These are phyloP conservation scores for Bombyx huttoni DNA, from an alignment of 2,888 invertebrate species.

Conservation along the genomic window DNA sequence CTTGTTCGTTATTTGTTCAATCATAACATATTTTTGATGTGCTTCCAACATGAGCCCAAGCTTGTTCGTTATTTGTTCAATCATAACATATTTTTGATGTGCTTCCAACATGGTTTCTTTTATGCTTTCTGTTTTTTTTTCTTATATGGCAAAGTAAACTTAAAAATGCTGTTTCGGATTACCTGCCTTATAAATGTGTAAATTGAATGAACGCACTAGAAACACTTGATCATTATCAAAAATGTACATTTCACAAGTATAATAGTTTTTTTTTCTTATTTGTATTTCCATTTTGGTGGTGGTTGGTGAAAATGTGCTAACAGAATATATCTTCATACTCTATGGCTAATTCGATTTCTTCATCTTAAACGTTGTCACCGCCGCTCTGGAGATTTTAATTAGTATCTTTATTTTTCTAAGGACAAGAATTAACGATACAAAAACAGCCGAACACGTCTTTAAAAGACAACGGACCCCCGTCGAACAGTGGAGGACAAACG, in stretches of 20 bases:
- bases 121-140: conserved; percentile 1
- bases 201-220: not conserved
- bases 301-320: conserved; percentile 74
- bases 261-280: not conserved
- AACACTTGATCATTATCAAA: not conserved
- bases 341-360: conserved; percentile 66
- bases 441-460: conserved; percentile 94
- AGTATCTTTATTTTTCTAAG: conserved; percentile 22
- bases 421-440: conserved; percentile 95
- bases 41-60: not conserved
- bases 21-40: not conserved
- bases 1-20: not conserved
- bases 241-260: too few relatives aligned
- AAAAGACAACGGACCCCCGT: conserved; percentile 77
- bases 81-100: not conserved
- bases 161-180: not conserved
- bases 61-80: not conserved
- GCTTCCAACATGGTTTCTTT: not conserved
- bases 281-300: conserved; percentile 40
- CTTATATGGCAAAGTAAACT: not conserved
- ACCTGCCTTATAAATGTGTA: not conserved
- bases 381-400: not conserved
- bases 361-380: conserved; percentile 20
- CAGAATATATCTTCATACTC: conserved; percentile 59
- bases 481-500: conserved; percentile 61